A percentile compares a stretch with the other conserved stretches of the same genome.
Evolutionary conservation across 1,140 invertebrate species (phyloP).

Genomic region (Anoplophora glabripennis): DNA sequence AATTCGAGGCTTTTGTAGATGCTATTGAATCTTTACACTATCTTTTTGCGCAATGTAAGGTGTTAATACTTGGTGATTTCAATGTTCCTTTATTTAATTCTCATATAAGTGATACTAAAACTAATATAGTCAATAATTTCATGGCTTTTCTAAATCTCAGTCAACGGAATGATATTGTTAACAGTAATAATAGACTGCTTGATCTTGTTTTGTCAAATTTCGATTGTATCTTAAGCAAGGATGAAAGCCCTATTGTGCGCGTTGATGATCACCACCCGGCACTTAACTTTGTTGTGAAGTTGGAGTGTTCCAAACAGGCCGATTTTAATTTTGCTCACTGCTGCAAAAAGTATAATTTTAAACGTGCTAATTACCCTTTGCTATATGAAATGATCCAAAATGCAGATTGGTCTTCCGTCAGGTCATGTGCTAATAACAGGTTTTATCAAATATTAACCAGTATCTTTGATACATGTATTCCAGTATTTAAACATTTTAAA

Average conservation of each 20-base stretch:
- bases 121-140: background rate
- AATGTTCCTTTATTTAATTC: background rate
- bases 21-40: background rate
- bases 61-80: constrained; percentile 6
- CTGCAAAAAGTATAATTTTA: background rate
- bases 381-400: background rate
- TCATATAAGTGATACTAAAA: background rate
- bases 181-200: constrained; percentile 6
- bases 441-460: background rate
- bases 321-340: background rate
- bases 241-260: background rate
- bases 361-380: background rate
- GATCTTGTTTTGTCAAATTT: constrained; percentile 8
- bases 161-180: background rate
- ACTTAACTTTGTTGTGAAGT: background rate
- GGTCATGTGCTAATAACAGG: background rate
- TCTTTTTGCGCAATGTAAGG: background rate
- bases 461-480: constrained; percentile 4
- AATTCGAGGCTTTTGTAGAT: background rate
- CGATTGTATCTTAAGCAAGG: background rate
- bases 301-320: background rate
- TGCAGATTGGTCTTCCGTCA: background rate
- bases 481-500: background rate
- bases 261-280: constrained; percentile 4
- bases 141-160: background rate